These are phyloP conservation scores for Matsumurasca onukii DNA, from an alignment of 1,140 invertebrate genomes.

Conservation along the genomic window DNA sequence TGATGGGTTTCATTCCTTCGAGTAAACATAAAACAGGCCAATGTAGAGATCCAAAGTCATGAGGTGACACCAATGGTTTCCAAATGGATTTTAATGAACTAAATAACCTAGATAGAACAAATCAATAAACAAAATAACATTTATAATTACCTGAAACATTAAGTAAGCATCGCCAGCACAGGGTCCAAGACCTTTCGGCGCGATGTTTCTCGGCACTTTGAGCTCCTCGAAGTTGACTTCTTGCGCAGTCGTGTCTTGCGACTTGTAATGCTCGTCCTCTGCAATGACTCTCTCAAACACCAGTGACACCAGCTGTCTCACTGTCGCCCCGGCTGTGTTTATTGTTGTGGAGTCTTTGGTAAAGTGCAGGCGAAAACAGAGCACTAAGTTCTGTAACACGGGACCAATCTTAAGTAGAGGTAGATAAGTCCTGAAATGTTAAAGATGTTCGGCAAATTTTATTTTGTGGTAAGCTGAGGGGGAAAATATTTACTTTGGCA, in stretches of 20 bases:
- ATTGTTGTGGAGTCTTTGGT: conserved; percentile 91
- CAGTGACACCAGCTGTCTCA: conserved; percentile 92
- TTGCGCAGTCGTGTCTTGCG: conserved; percentile 39
- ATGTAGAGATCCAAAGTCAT: too few relatives aligned
- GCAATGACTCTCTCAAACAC: conserved; percentile 93
- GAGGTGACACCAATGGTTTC: too few relatives aligned
- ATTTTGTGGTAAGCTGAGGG: conserved; percentile 1
- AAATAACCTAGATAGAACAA: too few relatives aligned
- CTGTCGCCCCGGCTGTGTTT: conserved; percentile 96
- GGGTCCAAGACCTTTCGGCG: conserved; percentile 79
- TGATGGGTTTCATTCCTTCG: too few relatives aligned
- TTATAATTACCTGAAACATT: conserved; percentile 78
- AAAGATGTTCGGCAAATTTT: conserved; percentile 7
- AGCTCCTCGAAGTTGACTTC: conserved; percentile 75
- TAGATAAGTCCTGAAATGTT: not conserved
- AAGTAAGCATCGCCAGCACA: conserved; percentile 94
- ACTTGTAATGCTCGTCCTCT: conserved; percentile 59
- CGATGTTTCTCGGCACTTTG: conserved; percentile 70
- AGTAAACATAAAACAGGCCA: too few relatives aligned
- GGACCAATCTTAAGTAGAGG: not conserved
- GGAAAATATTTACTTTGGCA: not conserved
- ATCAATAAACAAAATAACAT: not conserved
- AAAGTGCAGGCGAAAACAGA: conserved; percentile 95
- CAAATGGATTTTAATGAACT: too few relatives aligned
- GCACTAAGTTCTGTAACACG: conserved; percentile 78